Conservation (phyloP, 2,797 vertebrate species). For the Clarias fuscus region DNA sequence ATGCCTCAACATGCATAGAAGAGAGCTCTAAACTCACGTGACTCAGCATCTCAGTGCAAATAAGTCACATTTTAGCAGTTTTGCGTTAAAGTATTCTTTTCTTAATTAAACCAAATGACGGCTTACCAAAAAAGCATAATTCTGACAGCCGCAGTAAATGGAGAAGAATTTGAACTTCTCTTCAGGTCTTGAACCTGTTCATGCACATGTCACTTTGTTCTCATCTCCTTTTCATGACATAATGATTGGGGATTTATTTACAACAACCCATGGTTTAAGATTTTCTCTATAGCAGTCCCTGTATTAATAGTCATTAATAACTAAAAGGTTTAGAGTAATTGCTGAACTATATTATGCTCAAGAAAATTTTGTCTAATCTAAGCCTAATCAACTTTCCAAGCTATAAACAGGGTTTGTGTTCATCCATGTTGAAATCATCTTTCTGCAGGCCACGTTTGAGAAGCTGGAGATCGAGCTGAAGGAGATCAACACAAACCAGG, state of each 20-base stretch:
- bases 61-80: neutral
- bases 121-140: neutral
- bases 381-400: neutral
- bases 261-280: neutral
- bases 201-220: neutral
- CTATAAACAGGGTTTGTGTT: neutral
- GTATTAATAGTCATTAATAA: neutral
- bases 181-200: neutral
- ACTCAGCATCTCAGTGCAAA: neutral
- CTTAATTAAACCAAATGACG: neutral
- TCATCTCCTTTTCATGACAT: neutral
- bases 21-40: neutral
- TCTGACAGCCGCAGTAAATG: neutral
- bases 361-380: neutral
- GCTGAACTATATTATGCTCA: neutral
- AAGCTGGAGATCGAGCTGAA: conserved; percentile 98
- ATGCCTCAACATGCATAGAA: neutral
- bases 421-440: neutral
- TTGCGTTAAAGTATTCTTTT: neutral
- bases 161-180: neutral
- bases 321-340: neutral
- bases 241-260: neutral
- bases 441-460: conserved; percentile 90
- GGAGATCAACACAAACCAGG: conserved; percentile 98
- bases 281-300: neutral